These are phyloP conservation scores for Cryptosula pallasiana DNA, from an alignment of 2,888 invertebrate species.

Conservation along the genomic window DNA sequence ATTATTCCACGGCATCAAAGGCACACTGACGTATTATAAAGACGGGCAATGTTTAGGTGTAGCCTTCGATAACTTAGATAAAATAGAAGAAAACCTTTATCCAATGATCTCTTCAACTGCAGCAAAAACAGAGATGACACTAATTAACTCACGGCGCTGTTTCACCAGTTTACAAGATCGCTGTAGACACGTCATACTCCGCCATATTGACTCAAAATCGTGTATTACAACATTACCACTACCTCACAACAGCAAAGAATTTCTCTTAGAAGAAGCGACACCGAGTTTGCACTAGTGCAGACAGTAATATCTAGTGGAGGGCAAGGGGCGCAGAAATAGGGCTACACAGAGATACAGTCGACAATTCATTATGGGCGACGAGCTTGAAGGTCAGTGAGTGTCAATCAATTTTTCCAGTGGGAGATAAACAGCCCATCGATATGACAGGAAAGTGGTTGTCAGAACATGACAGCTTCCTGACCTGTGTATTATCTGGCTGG, in stretches of 20 bases:
- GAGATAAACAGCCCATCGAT: not conserved
- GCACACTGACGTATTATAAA: conserved; percentile 68
- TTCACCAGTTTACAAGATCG: conserved; percentile 67
- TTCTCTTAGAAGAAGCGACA: conserved; percentile 57
- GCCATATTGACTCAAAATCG: conserved; percentile 56
- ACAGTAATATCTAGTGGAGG: too few species aligned
- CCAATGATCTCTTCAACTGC: conserved; percentile 70
- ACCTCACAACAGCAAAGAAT: conserved; percentile 60
- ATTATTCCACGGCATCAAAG: conserved; percentile 63
- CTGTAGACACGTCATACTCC: conserved; percentile 57
- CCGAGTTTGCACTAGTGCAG: too few species aligned
- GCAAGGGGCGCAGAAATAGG: too few species aligned
- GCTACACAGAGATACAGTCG: too few species aligned
- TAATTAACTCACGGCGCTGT: conserved; percentile 61
- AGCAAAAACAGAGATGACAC: conserved; percentile 68
- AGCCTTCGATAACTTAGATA: conserved; percentile 64
- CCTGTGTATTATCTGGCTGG: not conserved
- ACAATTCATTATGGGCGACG: too few species aligned
- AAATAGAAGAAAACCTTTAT: conserved; percentile 62
- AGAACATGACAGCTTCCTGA: conserved; percentile 4
- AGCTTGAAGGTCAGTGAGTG: conserved; percentile 12
- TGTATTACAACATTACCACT: conserved; percentile 60
- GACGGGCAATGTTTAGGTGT: conserved; percentile 66
- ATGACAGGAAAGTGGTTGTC: not conserved
- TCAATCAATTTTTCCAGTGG: not conserved